These are phyloP conservation scores for Sitta europaea DNA, from an alignment of 2,113 vertebrate genomes.

Conservation along the genomic window DNA sequence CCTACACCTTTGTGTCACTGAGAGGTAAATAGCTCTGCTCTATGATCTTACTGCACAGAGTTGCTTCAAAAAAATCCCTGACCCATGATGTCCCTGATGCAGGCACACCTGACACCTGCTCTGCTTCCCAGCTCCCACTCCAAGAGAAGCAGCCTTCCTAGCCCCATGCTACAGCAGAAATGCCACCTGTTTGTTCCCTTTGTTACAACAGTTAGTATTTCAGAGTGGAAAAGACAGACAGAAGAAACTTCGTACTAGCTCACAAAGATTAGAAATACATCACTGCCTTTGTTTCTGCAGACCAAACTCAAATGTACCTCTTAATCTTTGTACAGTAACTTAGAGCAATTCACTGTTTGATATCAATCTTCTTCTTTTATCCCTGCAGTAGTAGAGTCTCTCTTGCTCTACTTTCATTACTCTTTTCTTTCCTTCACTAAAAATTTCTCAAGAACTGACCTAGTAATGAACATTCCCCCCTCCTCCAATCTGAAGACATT, in stretches of 20 bases:
- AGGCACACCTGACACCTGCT: background rate
- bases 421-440: background rate
- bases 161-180: background rate
- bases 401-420: background rate
- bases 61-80: background rate
- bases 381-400: background rate
- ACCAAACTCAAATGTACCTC: background rate
- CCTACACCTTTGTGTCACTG: background rate
- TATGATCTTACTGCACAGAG: background rate
- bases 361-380: background rate
- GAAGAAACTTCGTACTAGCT: background rate
- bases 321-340: background rate
- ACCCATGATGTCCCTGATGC: background rate
- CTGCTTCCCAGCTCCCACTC: background rate
- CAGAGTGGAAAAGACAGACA: background rate
- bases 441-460: background rate
- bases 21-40: background rate
- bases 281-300: background rate
- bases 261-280: background rate
- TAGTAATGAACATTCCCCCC: background rate
- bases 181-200: background rate
- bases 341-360: background rate
- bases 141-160: background rate
- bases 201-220: background rate
- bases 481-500: background rate